A percentile compares a stretch with the other conserved stretches of the same genome.
These are phyloP conservation scores for Leucozona laternaria DNA, from an alignment of 2,888 invertebrate species.

Conservation along the genomic window DNA sequence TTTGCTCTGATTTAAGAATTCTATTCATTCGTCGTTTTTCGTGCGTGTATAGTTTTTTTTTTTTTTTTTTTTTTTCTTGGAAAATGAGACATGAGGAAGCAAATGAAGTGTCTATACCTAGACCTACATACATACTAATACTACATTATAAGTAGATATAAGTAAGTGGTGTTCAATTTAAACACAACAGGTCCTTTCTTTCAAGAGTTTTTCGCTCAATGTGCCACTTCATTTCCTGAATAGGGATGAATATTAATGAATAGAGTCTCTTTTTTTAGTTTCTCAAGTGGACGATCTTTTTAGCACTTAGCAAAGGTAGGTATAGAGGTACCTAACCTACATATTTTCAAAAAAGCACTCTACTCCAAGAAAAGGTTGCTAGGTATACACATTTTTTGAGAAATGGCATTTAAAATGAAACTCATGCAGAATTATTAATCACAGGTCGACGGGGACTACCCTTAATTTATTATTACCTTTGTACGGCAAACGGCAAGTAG, in stretches of 20 bases:
- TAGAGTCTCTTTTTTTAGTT: conserved; percentile 17
- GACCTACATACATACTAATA: conserved; percentile 2
- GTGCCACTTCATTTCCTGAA: conserved; percentile 63
- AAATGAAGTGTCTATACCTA: conserved; percentile 24
- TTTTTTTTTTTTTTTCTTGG: conserved; percentile 27
- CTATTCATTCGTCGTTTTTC: conserved; percentile 45
- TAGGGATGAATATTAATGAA: conserved; percentile 36
- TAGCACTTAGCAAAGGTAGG: conserved; percentile 46
- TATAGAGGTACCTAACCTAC: conserved; percentile 13
- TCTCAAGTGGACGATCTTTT: conserved; percentile 56
- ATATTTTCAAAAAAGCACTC: conserved; percentile 5
- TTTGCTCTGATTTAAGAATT: conserved; percentile 54
- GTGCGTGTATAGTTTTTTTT: neutral
- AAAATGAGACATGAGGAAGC: conserved; percentile 51
- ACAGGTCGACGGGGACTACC: neutral
- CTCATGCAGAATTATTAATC: neutral
- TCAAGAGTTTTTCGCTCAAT: conserved; percentile 44
- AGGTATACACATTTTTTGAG: neutral
- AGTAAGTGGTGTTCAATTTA: conserved; percentile 60
- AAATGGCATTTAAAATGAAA: neutral
- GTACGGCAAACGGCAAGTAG: neutral
- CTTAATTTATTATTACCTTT: neutral
- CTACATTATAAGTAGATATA: too few relatives aligned
- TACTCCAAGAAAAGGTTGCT: neutral
- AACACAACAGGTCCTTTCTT: conserved; percentile 49